Base-by-base conservation (phyloP, 1,140 invertebrate species). In the Agrypnia vestita region DNA sequence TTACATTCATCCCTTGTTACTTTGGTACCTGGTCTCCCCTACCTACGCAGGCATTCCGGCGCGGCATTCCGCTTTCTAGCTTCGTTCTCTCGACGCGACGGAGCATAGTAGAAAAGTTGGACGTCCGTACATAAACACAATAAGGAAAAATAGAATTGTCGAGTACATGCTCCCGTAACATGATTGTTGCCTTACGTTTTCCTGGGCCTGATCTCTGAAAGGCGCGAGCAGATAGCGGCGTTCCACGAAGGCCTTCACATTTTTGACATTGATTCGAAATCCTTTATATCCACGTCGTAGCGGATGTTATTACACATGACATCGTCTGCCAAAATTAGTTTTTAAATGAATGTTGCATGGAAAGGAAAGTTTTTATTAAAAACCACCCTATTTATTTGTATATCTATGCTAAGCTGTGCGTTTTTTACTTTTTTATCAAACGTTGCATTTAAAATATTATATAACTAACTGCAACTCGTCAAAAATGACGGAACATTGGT, bases 41-140 rank as follows among this genome's bases (percentile, higher is more conserved):
- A n/a, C n/a, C n/a, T n/a, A 35, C 25, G 25, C 43, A 49, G 75
- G 78, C 72, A 67, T 80, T 80, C 71, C 49, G 10, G 56, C 53
- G 17, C 67, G 46, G 21, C 49, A 49, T 72, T 49, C 67, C 67
- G 67, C 46, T 11, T 71, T 21, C 17, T 71, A 12, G 67, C 25
- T 62, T 12, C 46, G 51, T 49, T 69, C 51, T 71, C 12, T 69
- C 49, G 76, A 44, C 49, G 44, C 49, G 51, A n/a, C 46, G 77
- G 47, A 19, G 73, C 35, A 55, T 15, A 13, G 21, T 49, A 44
- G 49, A 61, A 59, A 79, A 64, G 10, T 74, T 74, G 53, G 71
- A 74, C 71, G 6, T 73, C 25, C 25, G 56, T 73, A 55, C 71
- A 59, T 35, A 74, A 74, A 74, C 56, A 74, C 71, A 74, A 43